Evolutionary conservation across 2,888 invertebrate genomes (phyloP).

Genomic region (Frankliniella intonsa): DNA sequence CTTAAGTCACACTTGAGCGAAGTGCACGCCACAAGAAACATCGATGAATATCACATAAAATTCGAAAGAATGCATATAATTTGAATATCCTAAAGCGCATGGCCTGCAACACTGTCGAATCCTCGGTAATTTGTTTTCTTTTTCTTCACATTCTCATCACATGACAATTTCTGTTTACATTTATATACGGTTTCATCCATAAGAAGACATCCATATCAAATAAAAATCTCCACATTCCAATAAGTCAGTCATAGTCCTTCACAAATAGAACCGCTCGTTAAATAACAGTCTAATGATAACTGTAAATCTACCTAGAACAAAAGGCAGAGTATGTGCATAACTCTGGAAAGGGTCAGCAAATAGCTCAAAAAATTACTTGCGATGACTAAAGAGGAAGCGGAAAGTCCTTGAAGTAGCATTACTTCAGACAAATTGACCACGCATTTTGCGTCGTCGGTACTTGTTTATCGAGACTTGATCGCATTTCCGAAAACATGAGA

Average conservation of each 20-base stretch:
- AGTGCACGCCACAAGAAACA: neutral
- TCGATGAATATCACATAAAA: constrained; percentile 18
- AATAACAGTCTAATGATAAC: neutral
- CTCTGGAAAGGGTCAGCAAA: neutral
- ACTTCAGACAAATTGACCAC: neutral
- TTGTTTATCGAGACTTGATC: neutral
- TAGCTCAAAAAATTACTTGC: neutral
- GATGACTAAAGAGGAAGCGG: neutral
- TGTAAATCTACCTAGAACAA: neutral
- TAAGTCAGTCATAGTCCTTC: constrained; percentile 5
- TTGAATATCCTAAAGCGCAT: neutral
- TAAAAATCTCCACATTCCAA: neutral
- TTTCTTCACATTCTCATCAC: too few species aligned
- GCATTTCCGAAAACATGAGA: too few species aligned
- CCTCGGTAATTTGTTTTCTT: too few species aligned
- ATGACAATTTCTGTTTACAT: too few species aligned
- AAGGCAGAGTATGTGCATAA: neutral
- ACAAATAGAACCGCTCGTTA: neutral
- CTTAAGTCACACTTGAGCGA: neutral
- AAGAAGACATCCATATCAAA: neutral
- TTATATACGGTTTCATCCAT: too few species aligned
- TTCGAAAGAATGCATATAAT: constrained; percentile 3
- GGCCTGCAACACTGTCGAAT: neutral
- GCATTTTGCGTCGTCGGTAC: neutral
- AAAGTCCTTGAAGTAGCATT: neutral